A percentile compares a stretch with the other conserved stretches of the same genome.
Evolutionary conservation across 2,113 vertebrate genomes (phyloP).

Genomic region (Platysteira castanea): DNA sequence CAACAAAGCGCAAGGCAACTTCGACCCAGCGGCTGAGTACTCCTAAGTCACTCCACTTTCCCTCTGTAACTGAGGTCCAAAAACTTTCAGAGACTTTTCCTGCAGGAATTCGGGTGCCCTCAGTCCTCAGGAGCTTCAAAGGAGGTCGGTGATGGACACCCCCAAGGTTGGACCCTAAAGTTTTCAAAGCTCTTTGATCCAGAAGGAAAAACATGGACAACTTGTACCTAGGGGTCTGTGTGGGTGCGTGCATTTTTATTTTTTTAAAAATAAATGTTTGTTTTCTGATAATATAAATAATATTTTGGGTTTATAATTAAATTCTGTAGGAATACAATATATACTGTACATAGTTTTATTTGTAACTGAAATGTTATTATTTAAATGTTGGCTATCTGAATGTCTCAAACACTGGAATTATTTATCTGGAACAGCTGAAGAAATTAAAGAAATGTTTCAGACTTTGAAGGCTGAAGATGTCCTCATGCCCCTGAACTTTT

Average conservation of each 20-base stretch:
- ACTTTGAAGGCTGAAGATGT: neutral
- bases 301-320: too few species aligned
- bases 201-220: neutral
- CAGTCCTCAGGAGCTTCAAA: neutral
- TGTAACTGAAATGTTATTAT: neutral
- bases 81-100: neutral
- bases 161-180: neutral
- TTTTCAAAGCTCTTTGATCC: neutral
- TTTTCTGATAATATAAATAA: neutral
- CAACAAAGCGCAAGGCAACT: neutral
- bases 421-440: neutral
- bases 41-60: neutral
- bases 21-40: neutral
- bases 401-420: neutral
- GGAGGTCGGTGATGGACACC: neutral
- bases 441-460: neutral
- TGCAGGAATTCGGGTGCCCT: neutral
- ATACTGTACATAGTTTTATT: neutral
- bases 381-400: neutral
- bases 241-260: neutral
- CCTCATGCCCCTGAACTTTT: neutral
- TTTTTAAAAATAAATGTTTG: neutral
- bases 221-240: neutral
- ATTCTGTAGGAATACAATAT: neutral
- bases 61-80: neutral